phyloP scores from a whole-genome alignment of 2,113 vertebrate genomes.

The Ophiodon elongatus region DNA sequence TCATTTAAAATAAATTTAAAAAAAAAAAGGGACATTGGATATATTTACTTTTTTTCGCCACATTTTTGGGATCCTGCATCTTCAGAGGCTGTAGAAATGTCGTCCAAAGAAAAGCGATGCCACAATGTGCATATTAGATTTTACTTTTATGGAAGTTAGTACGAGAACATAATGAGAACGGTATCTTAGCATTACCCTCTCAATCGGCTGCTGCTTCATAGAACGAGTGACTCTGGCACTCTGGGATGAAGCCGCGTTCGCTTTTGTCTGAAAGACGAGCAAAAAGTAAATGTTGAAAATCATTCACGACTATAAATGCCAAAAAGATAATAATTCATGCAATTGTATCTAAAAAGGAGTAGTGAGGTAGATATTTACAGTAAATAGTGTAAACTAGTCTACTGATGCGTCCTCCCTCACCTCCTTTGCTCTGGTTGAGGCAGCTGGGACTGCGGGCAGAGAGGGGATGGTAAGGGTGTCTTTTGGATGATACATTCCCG shows the following conservation, averaged over 20 bases:
- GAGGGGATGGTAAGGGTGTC: conserved; percentile 48
- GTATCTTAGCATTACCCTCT: conserved; percentile 50
- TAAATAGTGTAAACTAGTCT: neutral
- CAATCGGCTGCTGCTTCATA: conserved; percentile 71
- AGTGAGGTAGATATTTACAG: neutral
- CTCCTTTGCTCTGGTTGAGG: conserved; percentile 74
- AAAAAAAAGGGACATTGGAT: neutral
- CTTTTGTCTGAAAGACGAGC: conserved; percentile 44
- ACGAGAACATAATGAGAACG: neutral
- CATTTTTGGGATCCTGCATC: conserved; percentile 34
- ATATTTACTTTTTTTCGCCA: conserved; percentile 57
- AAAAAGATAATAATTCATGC: neutral
- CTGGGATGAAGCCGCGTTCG: neutral
- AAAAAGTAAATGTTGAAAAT: neutral
- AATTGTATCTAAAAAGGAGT: neutral
- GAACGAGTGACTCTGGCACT: conserved; percentile 82
- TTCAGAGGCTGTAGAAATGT: conserved; percentile 46
- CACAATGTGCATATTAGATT: neutral
- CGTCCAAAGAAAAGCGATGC: neutral
- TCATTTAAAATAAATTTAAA: neutral
- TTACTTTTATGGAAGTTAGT: neutral
- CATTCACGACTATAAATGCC: neutral
- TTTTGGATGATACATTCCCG: conserved; percentile 88
- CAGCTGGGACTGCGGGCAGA: conserved; percentile 42
- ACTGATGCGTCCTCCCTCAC: conserved; percentile 67